phyloP scores from a whole-genome alignment of 2,113 vertebrate species.

The Pungitius pungitius region DNA sequence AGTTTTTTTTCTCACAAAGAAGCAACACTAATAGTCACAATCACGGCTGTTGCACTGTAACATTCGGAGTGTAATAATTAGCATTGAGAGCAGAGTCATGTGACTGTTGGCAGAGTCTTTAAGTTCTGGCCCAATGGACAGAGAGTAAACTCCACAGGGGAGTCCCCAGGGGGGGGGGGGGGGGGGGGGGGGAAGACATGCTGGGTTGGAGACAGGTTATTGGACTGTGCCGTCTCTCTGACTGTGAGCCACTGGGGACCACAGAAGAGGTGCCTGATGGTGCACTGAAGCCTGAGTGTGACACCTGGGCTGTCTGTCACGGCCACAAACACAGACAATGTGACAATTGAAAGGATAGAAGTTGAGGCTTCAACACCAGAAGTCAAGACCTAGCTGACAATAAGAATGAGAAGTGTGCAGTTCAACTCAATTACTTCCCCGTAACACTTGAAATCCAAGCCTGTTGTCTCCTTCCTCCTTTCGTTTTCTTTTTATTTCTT shows the following conservation, averaged over 20 bases:
- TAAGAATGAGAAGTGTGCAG: slow-evolving; percentile 69
- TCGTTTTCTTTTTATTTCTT: slow-evolving; percentile 30
- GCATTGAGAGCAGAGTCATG: slow-evolving; percentile 63
- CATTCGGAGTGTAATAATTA: slow-evolving; percentile 60
- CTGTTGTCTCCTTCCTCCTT: slow-evolving; percentile 49
- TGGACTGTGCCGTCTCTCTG: slow-evolving; percentile 74
- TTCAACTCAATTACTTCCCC: slow-evolving; percentile 70
- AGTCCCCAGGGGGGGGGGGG: slow-evolving; percentile 44
- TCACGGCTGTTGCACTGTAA: slow-evolving; percentile 24
- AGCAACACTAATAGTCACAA: slow-evolving; percentile 3
- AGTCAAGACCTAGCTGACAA: slow-evolving; percentile 76
- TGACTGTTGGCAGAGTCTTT: slow-evolving; percentile 65
- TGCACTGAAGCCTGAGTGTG: slow-evolving; percentile 80
- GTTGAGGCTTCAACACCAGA: slow-evolving; percentile 71
- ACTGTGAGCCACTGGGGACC: slow-evolving; percentile 74
- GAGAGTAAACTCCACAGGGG: slow-evolving; percentile 68
- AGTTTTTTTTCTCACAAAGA: slow-evolving; percentile 4
- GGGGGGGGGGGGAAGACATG: slow-evolving; percentile 55
- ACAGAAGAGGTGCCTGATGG: slow-evolving; percentile 68
- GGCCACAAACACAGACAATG: slow-evolving; percentile 75
- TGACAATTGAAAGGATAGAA: slow-evolving; percentile 78
- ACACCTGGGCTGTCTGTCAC: slow-evolving; percentile 81
- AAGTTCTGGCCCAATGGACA: slow-evolving; percentile 75
- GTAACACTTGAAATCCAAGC: slow-evolving; percentile 60
- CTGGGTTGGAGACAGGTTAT: slow-evolving; percentile 67